Evolutionary conservation across 1,140 invertebrate genomes (phyloP), one percentile per base, ranked within the genome.

Genomic region (Magallana angulata): DNA sequence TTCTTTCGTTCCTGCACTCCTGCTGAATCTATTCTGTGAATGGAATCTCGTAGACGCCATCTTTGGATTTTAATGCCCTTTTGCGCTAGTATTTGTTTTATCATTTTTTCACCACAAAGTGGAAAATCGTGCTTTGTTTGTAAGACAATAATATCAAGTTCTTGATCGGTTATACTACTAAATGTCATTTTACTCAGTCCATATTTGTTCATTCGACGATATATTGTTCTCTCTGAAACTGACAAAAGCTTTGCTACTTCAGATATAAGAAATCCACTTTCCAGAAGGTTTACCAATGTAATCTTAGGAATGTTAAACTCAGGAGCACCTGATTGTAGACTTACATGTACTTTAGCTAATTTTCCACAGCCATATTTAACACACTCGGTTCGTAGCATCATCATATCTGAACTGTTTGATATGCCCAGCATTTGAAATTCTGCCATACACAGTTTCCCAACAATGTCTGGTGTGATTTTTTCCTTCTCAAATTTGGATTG

Each of bases 101-200:
- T 60, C 82, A 83, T 84, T 36, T 71, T 56, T 82, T 87, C 71
- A 68, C 84, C 86, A 87, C 71, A 89, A 59, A 59, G 18, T 36
- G 86, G 86, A 68, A 84, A 87, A 14, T 87, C 82, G 14, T 81
- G 24, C 1, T 59, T 85, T 12, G 62, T 57, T 85, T 88, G 48
- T 80, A 57, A 1, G 7, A 84, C 36, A 1, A 14, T 12, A 18
- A 80, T 9, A 84, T 48, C 18, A 56, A 86, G 18, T 11, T 59
- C 16, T 59, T 82, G 83, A 58, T 85, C 81, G 7, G 24, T 64
- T 24, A 68, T 57, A 57, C 80, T n/a, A 24, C 30, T 56, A 58
- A 88, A 88, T 36, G 83, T 18, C 9, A 80, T 14, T 56, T 84
- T 76, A 82, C 30, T 82, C 14, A 83, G 16, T 36, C 16, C 16